Evolutionary conservation across 92 coral and sea anemone species (phyloP).

Genomic region (Phenganax subtilis): DNA sequence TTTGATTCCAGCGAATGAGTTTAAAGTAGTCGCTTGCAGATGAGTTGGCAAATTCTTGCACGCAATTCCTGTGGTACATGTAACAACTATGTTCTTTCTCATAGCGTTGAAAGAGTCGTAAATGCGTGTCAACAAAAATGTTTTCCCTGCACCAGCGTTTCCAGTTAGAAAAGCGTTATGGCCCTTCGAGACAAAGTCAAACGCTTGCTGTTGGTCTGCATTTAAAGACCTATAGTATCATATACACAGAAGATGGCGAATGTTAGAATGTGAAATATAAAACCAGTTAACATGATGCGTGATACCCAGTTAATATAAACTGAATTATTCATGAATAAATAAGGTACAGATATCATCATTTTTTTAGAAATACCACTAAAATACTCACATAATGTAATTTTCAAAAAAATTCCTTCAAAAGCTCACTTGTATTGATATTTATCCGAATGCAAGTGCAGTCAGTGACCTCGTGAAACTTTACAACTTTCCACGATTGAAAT

Average conservation of each 20-base stretch:
- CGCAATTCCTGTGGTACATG: constrained; percentile 12
- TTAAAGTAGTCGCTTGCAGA: constrained; percentile 24
- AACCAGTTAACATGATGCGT: background rate
- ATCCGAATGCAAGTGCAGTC: no score
- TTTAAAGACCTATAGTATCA: background rate
- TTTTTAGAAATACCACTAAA: no score
- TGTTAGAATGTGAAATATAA: background rate
- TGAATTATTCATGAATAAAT: no score
- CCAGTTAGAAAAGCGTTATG: constrained; percentile 9
- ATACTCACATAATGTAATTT: no score
- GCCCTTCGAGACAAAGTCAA: background rate
- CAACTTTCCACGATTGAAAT: no score
- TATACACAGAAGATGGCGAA: no score
- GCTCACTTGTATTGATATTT: no score
- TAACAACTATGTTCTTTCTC: background rate
- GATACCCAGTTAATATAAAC: no score
- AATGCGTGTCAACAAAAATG: constrained; percentile 4
- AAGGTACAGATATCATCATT: no score
- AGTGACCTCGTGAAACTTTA: no score
- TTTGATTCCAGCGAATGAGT: constrained; percentile 39
- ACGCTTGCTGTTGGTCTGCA: background rate
- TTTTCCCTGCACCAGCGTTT: constrained; percentile 4
- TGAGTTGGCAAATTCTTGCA: constrained; percentile 6
- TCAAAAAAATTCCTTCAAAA: no score
- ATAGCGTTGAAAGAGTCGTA: background rate